Percentiles rank a stretch among this genome's conserved stretches.
Conservation (phyloP, 1,140 invertebrate species). For the Mycetomoellerius zeteki region DNA sequence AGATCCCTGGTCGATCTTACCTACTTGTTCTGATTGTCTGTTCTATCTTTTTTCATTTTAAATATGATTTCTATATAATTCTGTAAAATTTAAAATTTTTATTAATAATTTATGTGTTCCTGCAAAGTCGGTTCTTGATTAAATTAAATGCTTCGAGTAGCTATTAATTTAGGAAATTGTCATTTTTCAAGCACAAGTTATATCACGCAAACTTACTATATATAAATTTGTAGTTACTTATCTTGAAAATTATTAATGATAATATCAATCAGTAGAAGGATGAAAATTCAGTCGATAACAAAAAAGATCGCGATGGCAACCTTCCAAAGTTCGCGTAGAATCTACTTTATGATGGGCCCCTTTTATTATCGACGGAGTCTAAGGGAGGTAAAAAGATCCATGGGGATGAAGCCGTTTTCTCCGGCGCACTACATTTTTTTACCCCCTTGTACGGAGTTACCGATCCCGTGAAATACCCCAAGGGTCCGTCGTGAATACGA, state of each 20-base stretch:
- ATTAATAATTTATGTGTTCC: background rate
- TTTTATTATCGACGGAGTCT: conserved; percentile 67
- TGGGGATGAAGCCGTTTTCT: conserved; percentile 25
- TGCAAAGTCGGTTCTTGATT: background rate
- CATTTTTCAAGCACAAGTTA: background rate
- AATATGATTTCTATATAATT: background rate
- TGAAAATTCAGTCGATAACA: conserved; percentile 62
- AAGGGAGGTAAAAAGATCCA: conserved; percentile 10
- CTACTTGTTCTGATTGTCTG: background rate
- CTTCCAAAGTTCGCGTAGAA: background rate
- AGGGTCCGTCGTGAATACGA: background rate
- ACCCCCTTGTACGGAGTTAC: conserved; percentile 37
- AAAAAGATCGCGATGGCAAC: background rate
- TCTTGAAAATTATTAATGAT: background rate
- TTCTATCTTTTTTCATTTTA: background rate
- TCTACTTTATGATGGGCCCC: background rate
- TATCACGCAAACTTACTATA: background rate
- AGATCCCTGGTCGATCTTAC: background rate
- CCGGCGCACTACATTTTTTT: background rate
- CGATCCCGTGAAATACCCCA: conserved; percentile 47
- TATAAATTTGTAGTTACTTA: background rate
- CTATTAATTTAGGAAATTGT: background rate
- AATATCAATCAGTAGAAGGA: conserved; percentile 1
- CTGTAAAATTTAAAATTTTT: background rate
- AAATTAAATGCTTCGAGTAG: background rate